A percentile compares a stretch with the other conserved stretches of the same genome.
Evolutionary conservation across 2,113 vertebrate species (phyloP).

Genomic region (Neolamprologus caudopunctatus): DNA sequence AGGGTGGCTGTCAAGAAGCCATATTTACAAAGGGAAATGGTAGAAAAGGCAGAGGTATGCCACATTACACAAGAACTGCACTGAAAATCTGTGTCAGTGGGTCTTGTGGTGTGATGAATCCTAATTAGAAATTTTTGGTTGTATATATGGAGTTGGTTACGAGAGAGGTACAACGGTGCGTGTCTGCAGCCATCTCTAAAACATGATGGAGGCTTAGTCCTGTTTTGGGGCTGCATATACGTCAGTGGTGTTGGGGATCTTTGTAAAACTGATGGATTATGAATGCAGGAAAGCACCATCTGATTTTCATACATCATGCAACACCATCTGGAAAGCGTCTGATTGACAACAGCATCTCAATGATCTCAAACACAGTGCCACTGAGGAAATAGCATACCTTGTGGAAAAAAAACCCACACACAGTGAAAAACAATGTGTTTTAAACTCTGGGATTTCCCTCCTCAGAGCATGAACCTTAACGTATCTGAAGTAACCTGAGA

Average conservation of each 20-base stretch:
- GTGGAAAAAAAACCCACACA: accelerated
- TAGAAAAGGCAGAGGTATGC: not conserved
- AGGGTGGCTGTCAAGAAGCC: not conserved
- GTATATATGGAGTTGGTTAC: not conserved
- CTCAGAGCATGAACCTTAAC: not conserved
- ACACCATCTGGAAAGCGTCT: not conserved
- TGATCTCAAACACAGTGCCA: not conserved
- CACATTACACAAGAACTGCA: not conserved
- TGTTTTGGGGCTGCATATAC: not conserved
- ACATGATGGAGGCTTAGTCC: not conserved
- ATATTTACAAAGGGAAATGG: not conserved
- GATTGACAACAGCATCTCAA: not conserved
- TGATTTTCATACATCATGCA: not conserved
- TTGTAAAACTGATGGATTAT: not conserved
- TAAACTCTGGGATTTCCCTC: not conserved
- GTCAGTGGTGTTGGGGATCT: not conserved
- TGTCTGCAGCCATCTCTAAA: not conserved
- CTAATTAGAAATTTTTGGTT: not conserved
- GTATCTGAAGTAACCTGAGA: not conserved
- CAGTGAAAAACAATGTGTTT: not conserved
- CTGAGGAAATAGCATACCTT: not conserved
- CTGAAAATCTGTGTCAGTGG: not conserved
- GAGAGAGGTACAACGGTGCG: not conserved
- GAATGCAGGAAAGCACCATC: not conserved
- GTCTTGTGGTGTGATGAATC: not conserved